Conservation (phyloP, 2,797 vertebrate genomes). For the Ctenochaetus hawaiiensis region DNA sequence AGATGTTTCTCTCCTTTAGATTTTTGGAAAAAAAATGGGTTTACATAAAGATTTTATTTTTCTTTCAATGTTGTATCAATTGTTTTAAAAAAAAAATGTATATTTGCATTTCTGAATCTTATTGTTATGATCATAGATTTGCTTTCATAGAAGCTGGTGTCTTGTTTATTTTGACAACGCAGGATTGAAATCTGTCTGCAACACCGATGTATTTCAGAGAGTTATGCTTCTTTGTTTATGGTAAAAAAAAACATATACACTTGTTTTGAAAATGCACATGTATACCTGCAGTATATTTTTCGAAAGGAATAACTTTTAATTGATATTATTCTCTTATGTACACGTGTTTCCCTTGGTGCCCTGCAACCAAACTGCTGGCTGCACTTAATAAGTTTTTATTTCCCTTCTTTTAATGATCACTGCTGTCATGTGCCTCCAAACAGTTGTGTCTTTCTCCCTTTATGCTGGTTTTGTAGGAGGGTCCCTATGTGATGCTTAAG, state of each 20-base stretch:
- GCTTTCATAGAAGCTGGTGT: not conserved
- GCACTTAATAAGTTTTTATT: conserved; percentile 1
- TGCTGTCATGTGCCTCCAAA: conserved; percentile 72
- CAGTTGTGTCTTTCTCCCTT: conserved; percentile 71
- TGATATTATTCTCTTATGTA: conserved; percentile 13
- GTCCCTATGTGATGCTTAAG: conserved; percentile 99
- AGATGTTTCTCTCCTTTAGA: no score
- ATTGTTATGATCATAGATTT: not conserved
- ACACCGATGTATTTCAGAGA: conserved; percentile 1
- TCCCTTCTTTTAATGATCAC: not conserved
- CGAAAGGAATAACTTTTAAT: not conserved
- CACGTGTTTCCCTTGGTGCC: not conserved
- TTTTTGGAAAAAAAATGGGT: not conserved
- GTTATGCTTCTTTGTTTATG: not conserved
- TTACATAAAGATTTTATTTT: not conserved
- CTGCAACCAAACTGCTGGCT: conserved; percentile 13
- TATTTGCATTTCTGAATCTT: not conserved
- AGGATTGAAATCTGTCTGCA: not conserved
- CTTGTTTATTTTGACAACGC: not conserved
- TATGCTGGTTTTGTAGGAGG: conserved; percentile 91
- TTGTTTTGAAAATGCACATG: conserved; percentile 12
- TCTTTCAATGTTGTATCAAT: no score
- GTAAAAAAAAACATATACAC: not conserved
- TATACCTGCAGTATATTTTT: not conserved
- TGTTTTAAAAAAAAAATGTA: not conserved